phyloP scores from a whole-genome alignment of 2,113 vertebrate genomes.

The Camelus bactrianus region DNA sequence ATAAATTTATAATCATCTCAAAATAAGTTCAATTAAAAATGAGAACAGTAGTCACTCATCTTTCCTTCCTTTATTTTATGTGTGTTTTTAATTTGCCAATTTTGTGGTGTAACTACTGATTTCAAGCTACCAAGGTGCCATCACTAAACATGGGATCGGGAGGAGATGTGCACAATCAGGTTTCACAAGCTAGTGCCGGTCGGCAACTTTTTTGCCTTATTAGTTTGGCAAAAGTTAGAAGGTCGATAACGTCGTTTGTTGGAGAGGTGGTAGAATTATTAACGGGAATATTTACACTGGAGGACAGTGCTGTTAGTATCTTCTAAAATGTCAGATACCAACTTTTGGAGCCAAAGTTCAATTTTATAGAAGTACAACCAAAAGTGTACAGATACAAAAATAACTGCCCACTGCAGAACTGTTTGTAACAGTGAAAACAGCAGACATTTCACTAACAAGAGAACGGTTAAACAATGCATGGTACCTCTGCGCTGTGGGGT shows the following conservation, averaged over 20 bases:
- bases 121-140: background rate
- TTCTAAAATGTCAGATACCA: too few relatives aligned
- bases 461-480: background rate
- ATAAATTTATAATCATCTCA: background rate
- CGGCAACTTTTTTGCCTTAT: background rate
- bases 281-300: too few relatives aligned
- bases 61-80: background rate
- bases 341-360: too few relatives aligned
- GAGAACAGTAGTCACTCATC: background rate
- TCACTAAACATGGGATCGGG: background rate
- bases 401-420: too few relatives aligned
- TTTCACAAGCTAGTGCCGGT: background rate
- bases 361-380: too few relatives aligned
- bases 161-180: background rate
- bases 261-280: too few relatives aligned
- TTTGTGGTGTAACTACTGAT: background rate
- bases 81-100: background rate
- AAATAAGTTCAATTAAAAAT: background rate
- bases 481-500: background rate
- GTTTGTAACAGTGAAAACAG: too few relatives aligned
- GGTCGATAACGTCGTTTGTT: too few relatives aligned
- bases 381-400: too few relatives aligned
- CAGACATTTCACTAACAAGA: background rate
- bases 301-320: too few relatives aligned
- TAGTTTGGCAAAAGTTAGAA: background rate